These are phyloP conservation scores for Crotophaga sulcirostris DNA, from an alignment of 2,113 vertebrate species.

Conservation along the genomic window DNA sequence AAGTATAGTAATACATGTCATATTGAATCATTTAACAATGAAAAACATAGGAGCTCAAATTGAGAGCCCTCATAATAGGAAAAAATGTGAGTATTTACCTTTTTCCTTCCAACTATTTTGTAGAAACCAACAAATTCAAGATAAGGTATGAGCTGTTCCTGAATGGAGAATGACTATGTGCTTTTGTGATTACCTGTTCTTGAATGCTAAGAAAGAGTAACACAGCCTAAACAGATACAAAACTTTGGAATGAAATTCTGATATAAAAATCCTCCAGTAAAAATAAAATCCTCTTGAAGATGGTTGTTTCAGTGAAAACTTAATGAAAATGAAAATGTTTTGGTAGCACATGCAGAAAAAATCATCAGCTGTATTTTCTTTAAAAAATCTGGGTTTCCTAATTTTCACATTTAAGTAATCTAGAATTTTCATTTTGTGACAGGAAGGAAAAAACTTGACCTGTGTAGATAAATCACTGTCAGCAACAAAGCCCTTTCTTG, in stretches of 20 bases:
- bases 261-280: background rate
- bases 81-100: background rate
- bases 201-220: background rate
- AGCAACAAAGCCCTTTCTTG: background rate
- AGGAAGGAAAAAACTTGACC: background rate
- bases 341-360: background rate
- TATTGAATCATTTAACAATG: background rate
- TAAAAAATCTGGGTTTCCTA: background rate
- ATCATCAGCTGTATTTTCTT: fast-evolving
- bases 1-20: background rate
- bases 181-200: background rate
- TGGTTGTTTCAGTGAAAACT: background rate
- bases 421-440: background rate
- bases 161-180: background rate
- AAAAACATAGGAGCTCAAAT: background rate
- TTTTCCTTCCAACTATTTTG: background rate
- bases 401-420: background rate
- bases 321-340: background rate
- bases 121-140: background rate
- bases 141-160: background rate
- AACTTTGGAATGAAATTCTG: background rate
- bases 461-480: background rate
- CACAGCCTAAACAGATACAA: background rate
- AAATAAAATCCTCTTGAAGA: background rate
- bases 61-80: background rate